Evolutionary conservation across 1,140 invertebrate genomes (phyloP).

Genomic region (Radopholus similis): DNA sequence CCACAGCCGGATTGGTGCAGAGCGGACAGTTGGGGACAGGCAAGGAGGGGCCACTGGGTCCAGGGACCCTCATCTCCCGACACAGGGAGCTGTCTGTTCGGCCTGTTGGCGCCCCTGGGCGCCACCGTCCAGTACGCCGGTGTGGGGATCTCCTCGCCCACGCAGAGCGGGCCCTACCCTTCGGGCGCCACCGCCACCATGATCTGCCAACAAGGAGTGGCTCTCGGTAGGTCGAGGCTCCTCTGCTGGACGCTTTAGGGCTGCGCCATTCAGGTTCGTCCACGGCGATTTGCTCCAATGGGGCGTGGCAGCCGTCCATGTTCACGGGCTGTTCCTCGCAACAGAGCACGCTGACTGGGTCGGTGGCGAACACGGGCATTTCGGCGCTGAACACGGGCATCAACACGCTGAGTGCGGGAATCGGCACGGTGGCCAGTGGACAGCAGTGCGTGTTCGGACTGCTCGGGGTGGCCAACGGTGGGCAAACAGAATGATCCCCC

Average conservation of each 20-base stretch:
- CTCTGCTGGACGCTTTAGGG: conserved; percentile 6
- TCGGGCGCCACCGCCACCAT: background rate
- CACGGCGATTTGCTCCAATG: conserved; percentile 3
- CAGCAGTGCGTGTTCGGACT: conserved; percentile 2
- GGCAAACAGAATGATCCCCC: background rate
- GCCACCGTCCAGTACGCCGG: background rate
- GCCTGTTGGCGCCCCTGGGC: background rate
- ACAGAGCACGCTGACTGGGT: background rate
- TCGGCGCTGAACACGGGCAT: background rate
- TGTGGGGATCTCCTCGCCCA: background rate
- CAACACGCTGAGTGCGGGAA: background rate
- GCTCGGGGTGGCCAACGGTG: background rate
- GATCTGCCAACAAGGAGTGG: conserved; percentile 1
- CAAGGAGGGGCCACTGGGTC: too few relatives aligned
- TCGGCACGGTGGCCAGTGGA: background rate
- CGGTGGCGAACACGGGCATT: background rate
- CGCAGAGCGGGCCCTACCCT: background rate
- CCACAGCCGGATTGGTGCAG: background rate
- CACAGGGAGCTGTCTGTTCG: background rate
- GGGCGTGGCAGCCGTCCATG: conserved; percentile 18
- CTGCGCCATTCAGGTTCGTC: background rate
- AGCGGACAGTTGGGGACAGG: background rate
- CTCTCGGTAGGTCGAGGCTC: background rate
- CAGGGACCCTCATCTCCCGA: background rate
- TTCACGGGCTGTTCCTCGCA: conserved; percentile 22